Evolutionary conservation across 2,888 invertebrate species (phyloP).

Genomic region (Strigamia transsilvanica): DNA sequence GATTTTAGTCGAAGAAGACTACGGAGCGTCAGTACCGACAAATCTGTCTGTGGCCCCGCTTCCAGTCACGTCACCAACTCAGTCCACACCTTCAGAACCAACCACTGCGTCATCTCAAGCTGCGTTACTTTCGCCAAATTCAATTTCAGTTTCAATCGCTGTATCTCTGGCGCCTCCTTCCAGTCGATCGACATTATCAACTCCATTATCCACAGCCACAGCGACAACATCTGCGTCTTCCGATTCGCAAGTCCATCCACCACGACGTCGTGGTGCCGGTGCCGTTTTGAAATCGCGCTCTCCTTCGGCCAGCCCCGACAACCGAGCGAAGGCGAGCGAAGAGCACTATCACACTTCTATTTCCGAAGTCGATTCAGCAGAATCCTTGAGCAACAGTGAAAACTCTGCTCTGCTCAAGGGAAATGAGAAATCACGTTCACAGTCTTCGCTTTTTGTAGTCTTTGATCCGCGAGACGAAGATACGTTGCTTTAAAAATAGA

Average conservation of each 20-base stretch:
- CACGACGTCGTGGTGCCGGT: conserved; percentile 61
- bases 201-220: conserved; percentile 57
- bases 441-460: conserved; percentile 57
- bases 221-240: conserved; percentile 61
- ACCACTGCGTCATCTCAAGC: not conserved
- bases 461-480: conserved; percentile 83
- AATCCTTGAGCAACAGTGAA: conserved; percentile 68
- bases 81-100: conserved; percentile 11
- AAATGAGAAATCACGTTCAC: conserved; percentile 64
- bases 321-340: conserved; percentile 62
- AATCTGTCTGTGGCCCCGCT: not conserved
- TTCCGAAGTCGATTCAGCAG: conserved; percentile 62
- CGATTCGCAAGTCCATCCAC: conserved; percentile 57
- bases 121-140: not conserved
- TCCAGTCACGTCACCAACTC: not conserved
- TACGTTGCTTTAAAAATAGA: conserved; percentile 74
- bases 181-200: not conserved
- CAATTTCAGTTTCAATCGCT: not conserved
- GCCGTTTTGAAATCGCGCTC: conserved; percentile 62
- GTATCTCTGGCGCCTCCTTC: not conserved
- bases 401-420: conserved; percentile 65
- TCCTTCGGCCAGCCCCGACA: conserved; percentile 61
- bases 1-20: conserved; percentile 27
- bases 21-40: not conserved
- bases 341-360: conserved; percentile 61